A percentile compares a stretch with the other conserved stretches of the same genome.
phyloP scores from a whole-genome alignment of 2,888 invertebrate genomes.

The Andrena hattorfiana region DNA sequence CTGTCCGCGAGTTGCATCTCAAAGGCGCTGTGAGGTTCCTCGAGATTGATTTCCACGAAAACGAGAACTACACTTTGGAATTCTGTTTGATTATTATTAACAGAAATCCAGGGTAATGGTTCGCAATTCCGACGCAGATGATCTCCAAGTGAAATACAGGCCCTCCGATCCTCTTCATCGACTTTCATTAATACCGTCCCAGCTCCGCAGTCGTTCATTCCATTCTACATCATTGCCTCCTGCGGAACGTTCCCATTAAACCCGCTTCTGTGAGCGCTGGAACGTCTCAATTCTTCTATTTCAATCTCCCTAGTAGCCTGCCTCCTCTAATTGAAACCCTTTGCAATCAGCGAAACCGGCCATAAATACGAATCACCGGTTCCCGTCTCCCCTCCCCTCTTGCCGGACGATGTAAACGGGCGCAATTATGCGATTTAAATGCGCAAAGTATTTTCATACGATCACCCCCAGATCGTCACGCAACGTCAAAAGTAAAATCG shows the following conservation, averaged over 20 bases:
- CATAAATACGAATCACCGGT: slow-evolving; percentile 20
- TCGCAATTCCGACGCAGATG: not conserved
- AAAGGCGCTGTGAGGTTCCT: no score
- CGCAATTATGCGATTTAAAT: slow-evolving; percentile 22
- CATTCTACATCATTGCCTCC: slow-evolving; percentile 53
- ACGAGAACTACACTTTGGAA: no score
- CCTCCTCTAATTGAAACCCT: slow-evolving; percentile 20
- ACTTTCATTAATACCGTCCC: slow-evolving; percentile 59
- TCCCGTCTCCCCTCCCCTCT: not conserved
- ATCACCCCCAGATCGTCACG: slow-evolving; percentile 18
- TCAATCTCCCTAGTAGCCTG: slow-evolving; percentile 42
- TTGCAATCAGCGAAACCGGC: slow-evolving; percentile 12
- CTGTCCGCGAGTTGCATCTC: no score
- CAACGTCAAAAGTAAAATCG: slow-evolving; percentile 1
- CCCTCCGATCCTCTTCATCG: slow-evolving; percentile 7
- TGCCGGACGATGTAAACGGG: not conserved
- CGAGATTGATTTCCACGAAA: no score
- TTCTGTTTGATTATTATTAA: not conserved
- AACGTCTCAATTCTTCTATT: slow-evolving; percentile 58
- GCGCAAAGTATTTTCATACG: slow-evolving; percentile 18
- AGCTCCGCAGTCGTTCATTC: slow-evolving; percentile 58
- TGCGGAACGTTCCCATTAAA: slow-evolving; percentile 51
- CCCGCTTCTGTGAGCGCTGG: slow-evolving; percentile 41
- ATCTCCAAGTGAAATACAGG: not conserved
- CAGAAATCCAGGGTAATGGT: not conserved